Conservation (phyloP, 2,113 vertebrate genomes). For the Pelmatolapia mariae region DNA sequence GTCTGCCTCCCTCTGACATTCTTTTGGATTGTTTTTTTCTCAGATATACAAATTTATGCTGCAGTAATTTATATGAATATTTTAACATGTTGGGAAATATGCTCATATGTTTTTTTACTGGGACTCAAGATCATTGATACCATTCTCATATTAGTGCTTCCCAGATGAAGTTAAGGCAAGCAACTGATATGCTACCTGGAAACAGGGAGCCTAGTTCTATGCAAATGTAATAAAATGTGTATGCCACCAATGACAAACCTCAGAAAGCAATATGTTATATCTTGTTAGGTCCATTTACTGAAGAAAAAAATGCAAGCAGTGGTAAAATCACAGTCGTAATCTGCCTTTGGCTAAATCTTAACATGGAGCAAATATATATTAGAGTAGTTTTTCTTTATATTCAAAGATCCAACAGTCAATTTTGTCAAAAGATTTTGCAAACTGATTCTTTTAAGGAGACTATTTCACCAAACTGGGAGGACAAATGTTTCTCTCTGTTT, state of each 20-base stretch:
- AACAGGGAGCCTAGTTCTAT: neutral
- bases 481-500: neutral
- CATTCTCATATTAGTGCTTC: neutral
- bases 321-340: neutral
- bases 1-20: neutral
- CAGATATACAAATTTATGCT: neutral
- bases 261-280: neutral
- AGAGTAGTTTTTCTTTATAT: neutral
- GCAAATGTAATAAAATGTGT: neutral
- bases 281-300: neutral
- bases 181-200: neutral
- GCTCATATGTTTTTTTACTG: neutral
- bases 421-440: neutral
- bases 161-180: neutral
- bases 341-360: neutral
- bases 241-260: neutral
- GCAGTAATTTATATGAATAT: neutral
- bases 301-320: neutral
- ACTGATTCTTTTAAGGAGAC: neutral
- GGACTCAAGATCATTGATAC: neutral
- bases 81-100: neutral
- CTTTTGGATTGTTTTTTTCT: neutral
- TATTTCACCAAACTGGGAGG: neutral
- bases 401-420: neutral
- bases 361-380: neutral